phyloP scores from a whole-genome alignment of 92 coral and sea anemone genomes.

The Chrysogorgia sp. region DNA sequence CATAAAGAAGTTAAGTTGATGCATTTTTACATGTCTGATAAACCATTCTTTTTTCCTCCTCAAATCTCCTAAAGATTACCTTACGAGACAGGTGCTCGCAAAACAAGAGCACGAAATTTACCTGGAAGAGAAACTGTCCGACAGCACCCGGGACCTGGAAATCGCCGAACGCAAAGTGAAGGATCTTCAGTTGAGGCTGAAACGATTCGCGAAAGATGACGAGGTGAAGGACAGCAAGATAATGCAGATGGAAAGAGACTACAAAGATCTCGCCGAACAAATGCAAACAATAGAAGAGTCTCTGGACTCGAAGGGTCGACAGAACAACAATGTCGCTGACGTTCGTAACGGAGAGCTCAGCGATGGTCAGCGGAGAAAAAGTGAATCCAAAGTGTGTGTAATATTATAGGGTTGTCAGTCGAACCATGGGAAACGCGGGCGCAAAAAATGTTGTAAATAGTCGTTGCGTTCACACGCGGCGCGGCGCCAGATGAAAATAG shows the following conservation, averaged over 20 bases:
- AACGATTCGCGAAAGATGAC: conserved; percentile 92
- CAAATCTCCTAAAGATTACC: conserved; percentile 7
- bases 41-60: background rate
- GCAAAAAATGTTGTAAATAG: no score
- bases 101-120: conserved; percentile 29
- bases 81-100: conserved; percentile 32
- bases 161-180: conserved; percentile 90
- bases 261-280: conserved; percentile 76
- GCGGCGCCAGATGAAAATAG: background rate
- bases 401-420: background rate
- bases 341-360: background rate
- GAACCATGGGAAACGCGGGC: background rate
- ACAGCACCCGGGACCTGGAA: conserved; percentile 82
- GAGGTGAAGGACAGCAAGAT: conserved; percentile 87
- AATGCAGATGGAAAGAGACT: conserved; percentile 79
- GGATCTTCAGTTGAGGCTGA: conserved; percentile 88
- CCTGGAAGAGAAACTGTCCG: conserved; percentile 67
- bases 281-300: conserved; percentile 72
- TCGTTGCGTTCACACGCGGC: background rate
- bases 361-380: background rate
- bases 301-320: conserved; percentile 43
- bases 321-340: conserved; percentile 51
- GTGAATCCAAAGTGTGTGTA: conserved; percentile 36
- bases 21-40: no score
- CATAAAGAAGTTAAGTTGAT: no score